A percentile compares a stretch with the other conserved stretches of the same genome.
These are phyloP conservation scores for Sipha flava DNA, from an alignment of 1,140 invertebrate species.

Conservation along the genomic window DNA sequence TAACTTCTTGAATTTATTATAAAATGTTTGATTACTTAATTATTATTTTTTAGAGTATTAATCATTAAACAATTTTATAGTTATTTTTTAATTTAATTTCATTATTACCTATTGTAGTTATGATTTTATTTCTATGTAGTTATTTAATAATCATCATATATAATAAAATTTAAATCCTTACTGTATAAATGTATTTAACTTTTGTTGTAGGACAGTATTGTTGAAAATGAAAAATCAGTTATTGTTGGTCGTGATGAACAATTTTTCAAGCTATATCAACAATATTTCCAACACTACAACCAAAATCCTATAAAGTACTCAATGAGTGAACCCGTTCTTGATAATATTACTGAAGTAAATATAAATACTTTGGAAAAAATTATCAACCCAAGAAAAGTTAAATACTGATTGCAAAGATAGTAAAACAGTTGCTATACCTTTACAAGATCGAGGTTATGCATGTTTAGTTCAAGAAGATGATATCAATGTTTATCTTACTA, in stretches of 20 bases:
- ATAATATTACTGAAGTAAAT: not conserved
- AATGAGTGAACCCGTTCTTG: not conserved
- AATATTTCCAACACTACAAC: slow-evolving; percentile 13
- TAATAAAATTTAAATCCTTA: no score
- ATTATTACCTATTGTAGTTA: no score
- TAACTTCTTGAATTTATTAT: no score
- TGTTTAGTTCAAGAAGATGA: not conserved
- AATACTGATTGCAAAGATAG: not conserved
- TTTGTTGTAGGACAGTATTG: not conserved
- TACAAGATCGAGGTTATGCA: not conserved
- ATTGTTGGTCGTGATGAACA: not conserved
- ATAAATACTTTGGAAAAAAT: not conserved
- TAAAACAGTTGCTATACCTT: not conserved
- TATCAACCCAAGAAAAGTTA: not conserved
- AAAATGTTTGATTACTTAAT: no score
- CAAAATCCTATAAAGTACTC: slow-evolving; percentile 24
- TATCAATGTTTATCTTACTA: slow-evolving; percentile 1
- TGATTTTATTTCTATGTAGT: no score
- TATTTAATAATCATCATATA: no score
- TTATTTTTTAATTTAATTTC: no score
- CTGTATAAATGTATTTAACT: no score
- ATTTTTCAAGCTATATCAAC: not conserved
- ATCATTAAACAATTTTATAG: no score
- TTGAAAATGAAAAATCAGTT: not conserved
- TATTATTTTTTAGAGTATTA: no score